Base-by-base conservation (phyloP, 2,888 invertebrate genomes). In the Molanna angustata region DNA sequence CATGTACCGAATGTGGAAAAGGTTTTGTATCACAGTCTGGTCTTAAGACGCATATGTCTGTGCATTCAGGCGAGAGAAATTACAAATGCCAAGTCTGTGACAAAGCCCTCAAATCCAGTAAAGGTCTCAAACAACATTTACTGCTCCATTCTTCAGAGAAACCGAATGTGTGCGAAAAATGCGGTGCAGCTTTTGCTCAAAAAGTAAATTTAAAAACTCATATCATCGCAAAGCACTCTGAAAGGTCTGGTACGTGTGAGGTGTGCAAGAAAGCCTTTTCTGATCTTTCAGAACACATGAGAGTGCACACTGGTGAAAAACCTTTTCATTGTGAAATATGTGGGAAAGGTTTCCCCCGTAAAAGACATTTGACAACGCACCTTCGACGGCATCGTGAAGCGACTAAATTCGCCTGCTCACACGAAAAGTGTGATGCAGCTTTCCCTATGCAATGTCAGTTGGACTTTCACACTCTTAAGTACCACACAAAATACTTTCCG, bases 231-330 rank as follows among this genome's bases (percentile, higher is more conserved):
- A 75, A 77, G 42, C 81, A 82, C 52, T 81, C 81, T 0, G 80
- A 80, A 53, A 71, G 72, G 47, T 80, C 82, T 0, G 80, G 80
- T 0, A 67, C 73, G 2, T 82, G 82, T 60, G 65, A 64, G 1
- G 62, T 78, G 3, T 82, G 82, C 60, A 63, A 71, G 4, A 80
- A 80, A 62, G 71, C 73, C 4, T 80, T 76, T 60, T 70, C 80
- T 0, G 76, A 82, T 62, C 61, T 82, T 17, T 74, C 73, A 43
- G 74, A 71, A 1, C 82, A 82, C 58, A 77, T 79, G 78, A 66
- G 76, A 1, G 75, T 76, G 55, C 82, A 82, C 58, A 80, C 78
- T 0, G 82, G 81, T 0, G 79, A 80, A 59, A 78, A 69, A 33
- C 73, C 74, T 0, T 74, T 68, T 60, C 56, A 63, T 1, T 77